A percentile compares a stretch with the other conserved stretches of the same genome.
Evolutionary conservation across 2,797 vertebrate genomes (phyloP).

Genomic region (Danio albolineatus): DNA sequence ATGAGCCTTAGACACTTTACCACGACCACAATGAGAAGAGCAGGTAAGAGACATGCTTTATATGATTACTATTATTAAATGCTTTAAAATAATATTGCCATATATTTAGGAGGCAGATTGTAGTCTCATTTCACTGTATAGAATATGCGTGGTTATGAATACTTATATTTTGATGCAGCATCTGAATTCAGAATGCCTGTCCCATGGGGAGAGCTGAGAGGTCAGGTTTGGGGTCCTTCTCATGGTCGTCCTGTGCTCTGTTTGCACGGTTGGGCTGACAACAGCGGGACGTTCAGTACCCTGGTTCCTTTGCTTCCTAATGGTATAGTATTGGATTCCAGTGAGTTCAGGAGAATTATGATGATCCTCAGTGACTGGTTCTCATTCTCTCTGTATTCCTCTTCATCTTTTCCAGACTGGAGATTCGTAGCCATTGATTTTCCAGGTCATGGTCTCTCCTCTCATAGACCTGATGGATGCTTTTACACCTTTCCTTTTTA

Average conservation of each 20-base stretch:
- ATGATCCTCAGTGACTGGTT: not conserved
- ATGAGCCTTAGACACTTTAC: conserved; percentile 70
- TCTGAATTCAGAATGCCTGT: conserved; percentile 78
- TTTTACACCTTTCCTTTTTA: conserved; percentile 81
- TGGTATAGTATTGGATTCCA: conserved; percentile 64
- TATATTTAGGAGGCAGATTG: not conserved
- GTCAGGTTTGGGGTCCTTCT: conserved; percentile 78
- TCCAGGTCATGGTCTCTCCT: conserved; percentile 88
- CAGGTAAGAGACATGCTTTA: conserved; percentile 64
- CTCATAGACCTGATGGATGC: conserved; percentile 83
- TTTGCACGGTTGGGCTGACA: conserved; percentile 85
- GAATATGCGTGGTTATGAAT: not conserved
- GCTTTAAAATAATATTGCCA: not conserved
- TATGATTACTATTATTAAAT: not conserved
- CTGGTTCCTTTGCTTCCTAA: conserved; percentile 82
- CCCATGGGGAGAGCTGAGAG: conserved; percentile 81
- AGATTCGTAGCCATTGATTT: conserved; percentile 88
- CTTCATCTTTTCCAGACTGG: conserved; percentile 72
- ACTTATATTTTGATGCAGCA: conserved; percentile 47
- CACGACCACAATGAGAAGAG: conserved; percentile 66
- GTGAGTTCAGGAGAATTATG: not conserved
- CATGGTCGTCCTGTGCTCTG: conserved; percentile 80
- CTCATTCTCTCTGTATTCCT: not conserved
- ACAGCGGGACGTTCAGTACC: conserved; percentile 80
- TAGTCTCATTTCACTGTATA: not conserved